Percentiles rank a stretch among this genome's conserved stretches.
phyloP scores from a whole-genome alignment of 2,113 vertebrate species.

The Myiagra hebetior region DNA sequence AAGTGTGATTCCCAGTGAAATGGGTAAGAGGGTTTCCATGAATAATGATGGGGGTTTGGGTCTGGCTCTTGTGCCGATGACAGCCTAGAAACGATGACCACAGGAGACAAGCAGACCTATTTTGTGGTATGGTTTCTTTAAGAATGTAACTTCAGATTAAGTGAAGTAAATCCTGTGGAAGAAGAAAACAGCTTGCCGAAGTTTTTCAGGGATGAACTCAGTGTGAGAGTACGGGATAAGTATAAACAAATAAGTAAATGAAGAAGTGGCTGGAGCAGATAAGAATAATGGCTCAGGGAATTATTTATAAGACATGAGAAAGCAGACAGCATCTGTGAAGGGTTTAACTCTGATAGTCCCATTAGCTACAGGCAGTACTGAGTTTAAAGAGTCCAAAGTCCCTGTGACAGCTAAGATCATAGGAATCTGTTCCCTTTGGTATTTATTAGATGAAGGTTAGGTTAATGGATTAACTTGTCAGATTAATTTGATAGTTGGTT shows the following conservation, averaged over 20 bases:
- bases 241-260: slow-evolving; percentile 48
- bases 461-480: slow-evolving; percentile 46
- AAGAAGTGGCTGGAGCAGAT: slow-evolving; percentile 7
- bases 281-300: slow-evolving; percentile 15
- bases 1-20: background rate
- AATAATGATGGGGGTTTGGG: background rate
- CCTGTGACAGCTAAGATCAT: slow-evolving; percentile 16
- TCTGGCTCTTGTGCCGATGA: background rate
- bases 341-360: slow-evolving; percentile 25
- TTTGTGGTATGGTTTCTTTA: background rate
- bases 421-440: slow-evolving; percentile 6
- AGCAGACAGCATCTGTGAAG: background rate
- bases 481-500: background rate
- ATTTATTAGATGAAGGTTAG: slow-evolving; percentile 28
- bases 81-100: background rate
- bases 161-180: background rate
- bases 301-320: slow-evolving; percentile 30
- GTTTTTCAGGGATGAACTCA: background rate
- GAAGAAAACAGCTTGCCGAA: background rate
- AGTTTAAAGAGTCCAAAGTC: slow-evolving; percentile 15
- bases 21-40: background rate
- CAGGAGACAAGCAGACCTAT: background rate
- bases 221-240: background rate
- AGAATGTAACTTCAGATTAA: background rate
- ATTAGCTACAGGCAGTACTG: background rate